These are phyloP conservation scores for Linhomoeus sp. DNA, from an alignment of 2,888 invertebrate genomes.

Conservation along the genomic window DNA sequence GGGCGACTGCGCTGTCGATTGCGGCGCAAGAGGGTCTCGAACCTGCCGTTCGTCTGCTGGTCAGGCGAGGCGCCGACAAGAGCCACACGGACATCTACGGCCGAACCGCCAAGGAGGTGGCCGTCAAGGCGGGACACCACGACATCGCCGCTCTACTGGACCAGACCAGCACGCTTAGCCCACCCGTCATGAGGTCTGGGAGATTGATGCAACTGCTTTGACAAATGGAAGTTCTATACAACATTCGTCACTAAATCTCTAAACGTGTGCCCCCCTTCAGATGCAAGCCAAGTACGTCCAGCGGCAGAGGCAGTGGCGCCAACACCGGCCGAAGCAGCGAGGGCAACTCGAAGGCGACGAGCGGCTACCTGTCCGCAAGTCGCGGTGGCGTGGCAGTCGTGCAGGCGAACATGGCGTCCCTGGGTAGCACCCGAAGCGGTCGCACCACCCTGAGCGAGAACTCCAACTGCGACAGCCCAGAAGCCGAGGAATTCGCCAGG, in stretches of 20 bases:
- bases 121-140: constrained; percentile 58
- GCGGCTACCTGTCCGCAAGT: constrained; percentile 14
- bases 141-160: background rate
- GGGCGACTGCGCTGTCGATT: constrained; percentile 76
- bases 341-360: constrained; percentile 22
- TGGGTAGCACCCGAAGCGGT: constrained; percentile 2
- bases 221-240: too few relatives aligned
- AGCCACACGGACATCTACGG: constrained; percentile 33
- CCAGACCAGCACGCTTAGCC: background rate
- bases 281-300: too few relatives aligned
- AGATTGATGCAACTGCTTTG: too few relatives aligned
- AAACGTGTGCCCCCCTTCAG: too few relatives aligned
- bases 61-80: constrained; percentile 32
- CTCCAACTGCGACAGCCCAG: constrained; percentile 8
- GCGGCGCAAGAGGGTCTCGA: constrained; percentile 90
- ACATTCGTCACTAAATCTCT: too few relatives aligned
- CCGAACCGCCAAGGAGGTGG: constrained; percentile 48
- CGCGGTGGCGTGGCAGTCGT: background rate
- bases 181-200: background rate
- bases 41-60: constrained; percentile 53
- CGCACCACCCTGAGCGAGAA: constrained; percentile 2
- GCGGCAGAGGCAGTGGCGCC: constrained; percentile 4
- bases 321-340: constrained; percentile 19
- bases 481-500: constrained; percentile 9
- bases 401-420: background rate